phyloP scores from a whole-genome alignment of 1,140 invertebrate genomes.

The Aplysia californica region DNA sequence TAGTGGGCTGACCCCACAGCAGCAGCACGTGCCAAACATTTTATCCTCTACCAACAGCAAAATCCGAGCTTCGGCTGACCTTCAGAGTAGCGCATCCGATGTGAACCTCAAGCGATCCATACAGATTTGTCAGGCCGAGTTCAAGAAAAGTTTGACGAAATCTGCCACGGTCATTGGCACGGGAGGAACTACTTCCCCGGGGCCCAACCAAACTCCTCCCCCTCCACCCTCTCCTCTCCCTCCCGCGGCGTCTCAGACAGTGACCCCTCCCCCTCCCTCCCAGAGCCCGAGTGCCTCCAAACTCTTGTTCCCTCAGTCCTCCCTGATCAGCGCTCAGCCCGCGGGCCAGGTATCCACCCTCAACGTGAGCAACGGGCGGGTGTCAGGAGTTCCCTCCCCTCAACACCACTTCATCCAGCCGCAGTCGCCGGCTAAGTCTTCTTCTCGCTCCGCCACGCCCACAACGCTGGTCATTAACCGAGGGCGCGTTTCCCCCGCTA shows the following conservation, averaged over 20 bases:
- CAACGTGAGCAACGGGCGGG: background rate
- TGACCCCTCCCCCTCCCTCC: no score
- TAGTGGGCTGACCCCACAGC: no score
- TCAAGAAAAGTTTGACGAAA: conserved; percentile 72
- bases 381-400: conserved; percentile 7
- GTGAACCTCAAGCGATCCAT: conserved; percentile 94
- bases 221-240: conserved; percentile 30
- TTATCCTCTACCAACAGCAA: conserved; percentile 23
- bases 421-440: conserved; percentile 28
- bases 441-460: conserved; percentile 27
- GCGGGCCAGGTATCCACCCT: background rate
- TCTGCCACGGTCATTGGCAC: background rate
- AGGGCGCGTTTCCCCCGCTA: conserved; percentile 18
- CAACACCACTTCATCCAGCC: conserved; percentile 33
- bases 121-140: conserved; percentile 95
- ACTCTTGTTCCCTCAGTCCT: conserved; percentile 43
- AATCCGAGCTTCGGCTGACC: conserved; percentile 14
- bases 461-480: conserved; percentile 30
- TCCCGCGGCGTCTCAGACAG: no score
- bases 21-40: conserved; percentile 45
- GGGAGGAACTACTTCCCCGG: background rate
- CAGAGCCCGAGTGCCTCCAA: conserved; percentile 55
- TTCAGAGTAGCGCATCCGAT: conserved; percentile 60
- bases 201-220: background rate
- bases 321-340: background rate